Conservation (phyloP, 2,113 vertebrate genomes). For the Crypturellus undulatus region DNA sequence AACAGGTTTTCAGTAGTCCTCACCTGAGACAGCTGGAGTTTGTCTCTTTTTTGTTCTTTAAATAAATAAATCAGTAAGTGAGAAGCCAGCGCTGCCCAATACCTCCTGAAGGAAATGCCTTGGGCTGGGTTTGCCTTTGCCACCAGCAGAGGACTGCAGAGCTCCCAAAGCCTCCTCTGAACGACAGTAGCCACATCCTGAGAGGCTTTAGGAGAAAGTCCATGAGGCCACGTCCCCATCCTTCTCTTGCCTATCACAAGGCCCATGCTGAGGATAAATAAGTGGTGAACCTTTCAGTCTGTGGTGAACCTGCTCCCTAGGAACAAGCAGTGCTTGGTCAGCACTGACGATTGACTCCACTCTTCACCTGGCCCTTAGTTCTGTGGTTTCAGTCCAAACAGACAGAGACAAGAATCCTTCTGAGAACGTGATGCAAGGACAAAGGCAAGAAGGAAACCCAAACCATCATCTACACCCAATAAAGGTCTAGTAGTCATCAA, state of each 20-base stretch:
- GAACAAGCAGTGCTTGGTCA: not conserved
- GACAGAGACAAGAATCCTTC: not conserved
- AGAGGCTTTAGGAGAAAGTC: no score
- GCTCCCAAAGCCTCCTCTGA: no score
- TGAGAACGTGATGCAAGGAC: not conserved
- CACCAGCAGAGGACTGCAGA: no score
- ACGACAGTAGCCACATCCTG: no score
- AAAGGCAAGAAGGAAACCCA: accelerated
- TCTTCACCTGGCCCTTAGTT: not conserved
- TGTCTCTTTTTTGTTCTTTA: not conserved
- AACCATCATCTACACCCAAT: accelerated
- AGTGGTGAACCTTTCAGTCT: no score
- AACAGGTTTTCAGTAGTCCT: not conserved
- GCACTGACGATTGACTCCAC: not conserved
- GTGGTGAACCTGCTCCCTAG: not conserved
- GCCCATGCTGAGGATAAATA: not conserved
- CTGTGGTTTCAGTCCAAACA: accelerated
- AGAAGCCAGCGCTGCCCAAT: no score
- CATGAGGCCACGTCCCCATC: not conserved
- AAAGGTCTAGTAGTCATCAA: not conserved
- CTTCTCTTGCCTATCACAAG: not conserved
- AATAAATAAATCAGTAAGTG: no score
- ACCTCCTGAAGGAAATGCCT: no score
- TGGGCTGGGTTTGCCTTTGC: no score
- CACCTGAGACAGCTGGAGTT: not conserved